Conservation (phyloP, 2,888 invertebrate species). For the Gortyna flavago region DNA sequence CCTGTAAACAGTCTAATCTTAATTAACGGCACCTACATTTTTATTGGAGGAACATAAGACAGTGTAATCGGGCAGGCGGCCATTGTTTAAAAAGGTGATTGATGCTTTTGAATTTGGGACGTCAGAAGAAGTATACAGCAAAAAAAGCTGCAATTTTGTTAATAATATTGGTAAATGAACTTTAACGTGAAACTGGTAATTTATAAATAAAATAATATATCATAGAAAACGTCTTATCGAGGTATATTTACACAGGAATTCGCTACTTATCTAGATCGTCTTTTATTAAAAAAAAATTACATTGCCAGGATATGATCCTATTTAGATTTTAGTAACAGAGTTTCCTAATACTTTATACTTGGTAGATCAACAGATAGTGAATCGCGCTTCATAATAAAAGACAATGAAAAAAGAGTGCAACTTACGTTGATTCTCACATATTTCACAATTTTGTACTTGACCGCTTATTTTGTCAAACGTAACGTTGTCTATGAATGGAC, state of each 20-base stretch:
- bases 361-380: constrained; percentile 21
- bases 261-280: background rate
- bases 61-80: background rate
- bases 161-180: background rate
- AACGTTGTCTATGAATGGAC: constrained; percentile 1
- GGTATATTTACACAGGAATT: background rate
- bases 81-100: constrained; percentile 11
- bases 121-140: background rate
- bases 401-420: constrained; percentile 11
- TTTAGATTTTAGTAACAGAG: constrained; percentile 9
- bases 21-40: constrained; percentile 22
- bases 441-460: constrained; percentile 59
- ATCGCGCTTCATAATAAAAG: constrained; percentile 12
- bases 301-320: background rate
- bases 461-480: constrained; percentile 42
- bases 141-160: background rate
- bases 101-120: constrained; percentile 34
- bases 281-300: background rate
- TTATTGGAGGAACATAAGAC: constrained; percentile 7
- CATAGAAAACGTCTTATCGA: background rate
- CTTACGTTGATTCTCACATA: constrained; percentile 16
- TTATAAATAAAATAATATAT: background rate
- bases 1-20: constrained; percentile 41
- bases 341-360: constrained; percentile 27
- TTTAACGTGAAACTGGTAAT: constrained; percentile 2